Base-by-base conservation (phyloP, 2,888 invertebrate species). In the Argynnis bischoffii region DNA sequence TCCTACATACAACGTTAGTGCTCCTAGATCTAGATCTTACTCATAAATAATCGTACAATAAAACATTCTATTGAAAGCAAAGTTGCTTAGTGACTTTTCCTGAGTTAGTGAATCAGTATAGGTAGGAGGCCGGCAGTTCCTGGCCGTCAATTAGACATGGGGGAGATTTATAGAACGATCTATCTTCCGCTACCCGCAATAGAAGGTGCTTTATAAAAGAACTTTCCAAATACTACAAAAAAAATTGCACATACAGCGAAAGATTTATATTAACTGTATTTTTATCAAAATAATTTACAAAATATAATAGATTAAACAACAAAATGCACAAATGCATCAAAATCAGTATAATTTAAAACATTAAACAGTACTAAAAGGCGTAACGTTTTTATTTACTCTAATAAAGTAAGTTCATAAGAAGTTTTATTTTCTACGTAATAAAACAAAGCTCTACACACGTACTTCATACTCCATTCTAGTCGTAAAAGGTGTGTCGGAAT, bases 111-210 rank as follows among this genome's bases (percentile, higher is more conserved):
- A 75, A 76, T 74, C 73, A 75, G 70, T 70, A 71, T 71, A 67
- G 70, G 68, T 70, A 69, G 70, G 55, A 70, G 73, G 72, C 75
- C 69, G 77, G 80, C 81, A 82, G 84, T 81, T 84, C 81, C 81
- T 81, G 81, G 79, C 87, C 87, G 88, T 89, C 91, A 89, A 89
- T 89, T 90, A 90, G 89, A 90, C 89, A 86, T 83, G 80, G 81
- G 80, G 81, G 81, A 88, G 89, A 90, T 91, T 90, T 91, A 90
- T 90, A 85, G 77, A 82, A 82, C 88, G 81, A 90, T 91, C 84
- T 83, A 85, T 91, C 90, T 90, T 88, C 66, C 69, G 56, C 74
- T 75, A 76, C 74, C 76, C 75, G 77, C 74, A 78, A 75, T 78
- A 84, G 84, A 87, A 86, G 89, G 86, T 86, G 87, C 87, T 88